phyloP scores from a whole-genome alignment of 2,113 vertebrate species.

The Rhynchomys soricoides region DNA sequence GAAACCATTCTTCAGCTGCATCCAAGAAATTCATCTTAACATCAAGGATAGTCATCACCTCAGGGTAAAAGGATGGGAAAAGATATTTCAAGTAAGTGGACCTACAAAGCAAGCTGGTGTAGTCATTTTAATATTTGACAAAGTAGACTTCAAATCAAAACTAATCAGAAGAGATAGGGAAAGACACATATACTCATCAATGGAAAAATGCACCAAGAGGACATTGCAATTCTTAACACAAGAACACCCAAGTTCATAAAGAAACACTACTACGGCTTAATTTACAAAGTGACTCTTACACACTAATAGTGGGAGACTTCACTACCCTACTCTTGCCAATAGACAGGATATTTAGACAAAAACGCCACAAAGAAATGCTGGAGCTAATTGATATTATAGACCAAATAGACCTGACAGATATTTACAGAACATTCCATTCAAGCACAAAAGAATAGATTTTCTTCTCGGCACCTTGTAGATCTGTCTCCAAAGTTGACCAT shows the following conservation, averaged over 20 bases:
- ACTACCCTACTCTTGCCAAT: neutral
- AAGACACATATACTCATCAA: neutral
- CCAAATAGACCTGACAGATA: neutral
- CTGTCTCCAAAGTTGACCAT: neutral
- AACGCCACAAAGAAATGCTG: neutral
- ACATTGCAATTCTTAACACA: neutral
- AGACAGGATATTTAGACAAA: neutral
- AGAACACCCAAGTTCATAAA: neutral
- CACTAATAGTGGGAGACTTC: neutral
- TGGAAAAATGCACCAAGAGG: neutral
- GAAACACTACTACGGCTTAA: neutral
- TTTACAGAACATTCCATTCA: neutral
- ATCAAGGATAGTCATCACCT: neutral
- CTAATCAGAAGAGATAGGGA: neutral
- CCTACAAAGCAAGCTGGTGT: neutral
- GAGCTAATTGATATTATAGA: neutral
- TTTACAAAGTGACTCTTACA: neutral
- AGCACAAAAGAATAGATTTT: neutral
- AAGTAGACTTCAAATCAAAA: neutral
- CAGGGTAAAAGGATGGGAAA: neutral
- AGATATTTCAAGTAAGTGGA: neutral
- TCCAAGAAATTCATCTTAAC: neutral
- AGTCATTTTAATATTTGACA: neutral
- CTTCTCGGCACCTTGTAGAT: neutral
- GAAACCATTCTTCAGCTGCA: neutral